Base-by-base conservation (phyloP, 2,888 invertebrate genomes). In the Drosophila nr. medialis region DNA sequence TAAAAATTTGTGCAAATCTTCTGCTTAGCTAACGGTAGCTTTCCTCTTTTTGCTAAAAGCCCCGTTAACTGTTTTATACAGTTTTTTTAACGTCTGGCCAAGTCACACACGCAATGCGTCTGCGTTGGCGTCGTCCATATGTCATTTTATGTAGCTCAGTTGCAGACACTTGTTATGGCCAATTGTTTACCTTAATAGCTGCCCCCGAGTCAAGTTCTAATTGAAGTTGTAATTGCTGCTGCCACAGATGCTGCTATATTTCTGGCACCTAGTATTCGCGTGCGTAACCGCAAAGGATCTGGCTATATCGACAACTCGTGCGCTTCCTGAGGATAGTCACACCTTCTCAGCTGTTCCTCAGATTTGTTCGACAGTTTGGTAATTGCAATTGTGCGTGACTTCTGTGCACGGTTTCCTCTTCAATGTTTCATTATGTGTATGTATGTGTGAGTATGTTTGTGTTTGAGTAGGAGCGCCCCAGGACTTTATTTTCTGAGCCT, bases 71-170 rank as follows among this genome's bases (percentile, higher is more conserved):
- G 74, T 66, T 55, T 34, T 40, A 34, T n/a, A 42, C n/a, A n/a
- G 18, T 68, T 77, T 72, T 80, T 83, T 89, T 27, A 83, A 15
- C 84, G 89, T 83, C 83, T 89, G 89, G 81, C 77, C 42, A 54
- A 27, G 42, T 58, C 36, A n/a, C 83, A 86, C 81, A 86, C 81
- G 81, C 83, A 68, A 85, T 65, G 53, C 66, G 54, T 63, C 51
- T 36, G 78, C 68, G 79, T 80, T 66, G 83, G 87, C 90, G 90
- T 90, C 83, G 45, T 50, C 67, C 83, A 84, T 86, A 90, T 84
- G 83, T 84, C 80, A 88, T 72, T 68, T 36, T 40, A 40, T 15
- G 21, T 32, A 1, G 51, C 29, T 21, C 34, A 42, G 60, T 60
- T 45, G 15, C 42, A 40, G 68, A n/a, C 89, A 83, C 83, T 83